phyloP scores from a whole-genome alignment of 2,797 vertebrate genomes.

The Mus minutoides region DNA sequence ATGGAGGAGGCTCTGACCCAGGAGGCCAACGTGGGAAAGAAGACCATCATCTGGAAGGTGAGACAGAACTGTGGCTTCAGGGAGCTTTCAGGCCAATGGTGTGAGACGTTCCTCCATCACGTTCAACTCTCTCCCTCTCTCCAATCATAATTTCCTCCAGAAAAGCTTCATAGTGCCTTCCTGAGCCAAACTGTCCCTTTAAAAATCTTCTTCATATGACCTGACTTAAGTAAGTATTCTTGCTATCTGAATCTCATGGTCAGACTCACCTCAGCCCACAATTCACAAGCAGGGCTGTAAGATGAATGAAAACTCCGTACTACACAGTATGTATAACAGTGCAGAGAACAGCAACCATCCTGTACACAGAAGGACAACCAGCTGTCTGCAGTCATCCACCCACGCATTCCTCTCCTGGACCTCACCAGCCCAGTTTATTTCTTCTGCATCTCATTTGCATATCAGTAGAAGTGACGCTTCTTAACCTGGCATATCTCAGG shows the following conservation, averaged over 20 bases:
- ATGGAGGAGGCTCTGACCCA: conserved; percentile 59
- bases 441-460: neutral
- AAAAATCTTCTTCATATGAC: neutral
- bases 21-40: conserved; percentile 71
- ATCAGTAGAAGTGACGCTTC: neutral
- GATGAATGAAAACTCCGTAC: neutral
- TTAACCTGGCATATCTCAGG: neutral
- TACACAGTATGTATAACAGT: neutral
- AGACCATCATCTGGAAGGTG: conserved; percentile 80
- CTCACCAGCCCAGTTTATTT: neutral
- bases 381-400: neutral
- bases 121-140: neutral
- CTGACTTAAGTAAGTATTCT: neutral
- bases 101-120: neutral
- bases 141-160: neutral
- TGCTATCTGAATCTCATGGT: neutral
- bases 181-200: neutral
- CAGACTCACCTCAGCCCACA: neutral
- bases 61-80: neutral
- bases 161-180: neutral
- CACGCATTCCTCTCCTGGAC: neutral
- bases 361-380: neutral
- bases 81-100: neutral
- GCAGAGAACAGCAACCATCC: neutral
- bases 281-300: neutral